These are phyloP conservation scores for Papilio polyxenes DNA, from an alignment of 1,140 invertebrate genomes.

Conservation along the genomic window DNA sequence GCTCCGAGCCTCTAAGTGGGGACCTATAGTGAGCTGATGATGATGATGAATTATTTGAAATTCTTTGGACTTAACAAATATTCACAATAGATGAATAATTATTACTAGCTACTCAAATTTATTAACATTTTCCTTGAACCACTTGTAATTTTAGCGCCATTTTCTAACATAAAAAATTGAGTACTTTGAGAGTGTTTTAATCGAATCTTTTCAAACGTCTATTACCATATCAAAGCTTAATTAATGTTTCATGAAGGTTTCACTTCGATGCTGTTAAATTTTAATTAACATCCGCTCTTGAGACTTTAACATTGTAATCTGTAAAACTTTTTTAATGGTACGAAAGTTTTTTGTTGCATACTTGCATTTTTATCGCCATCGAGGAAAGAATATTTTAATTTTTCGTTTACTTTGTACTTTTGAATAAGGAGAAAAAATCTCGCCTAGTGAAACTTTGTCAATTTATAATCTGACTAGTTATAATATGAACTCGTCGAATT, in stretches of 20 bases:
- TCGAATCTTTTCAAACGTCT: conserved; percentile 3
- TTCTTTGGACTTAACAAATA: no score
- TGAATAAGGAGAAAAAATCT: no score
- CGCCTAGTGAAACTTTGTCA: neutral
- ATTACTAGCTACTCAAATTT: neutral
- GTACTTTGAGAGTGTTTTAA: neutral
- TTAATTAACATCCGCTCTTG: neutral
- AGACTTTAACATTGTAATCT: neutral
- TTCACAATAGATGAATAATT: neutral
- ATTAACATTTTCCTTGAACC: neutral
- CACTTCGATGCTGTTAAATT: conserved; percentile 9
- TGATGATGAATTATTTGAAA: no score
- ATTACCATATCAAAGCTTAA: conserved; percentile 19
- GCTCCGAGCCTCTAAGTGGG: no score
- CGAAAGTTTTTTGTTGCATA: neutral
- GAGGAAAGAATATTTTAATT: neutral
- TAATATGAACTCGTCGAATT: no score
- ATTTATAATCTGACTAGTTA: neutral
- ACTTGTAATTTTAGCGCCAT: neutral
- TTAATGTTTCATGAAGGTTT: conserved; percentile 7
- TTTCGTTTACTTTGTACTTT: neutral
- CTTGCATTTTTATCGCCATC: neutral
- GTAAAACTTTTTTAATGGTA: neutral
- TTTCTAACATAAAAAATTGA: neutral
- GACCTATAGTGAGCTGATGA: no score